phyloP scores from a whole-genome alignment of 92 coral and sea anemone genomes.

The Phenganax marumi region DNA sequence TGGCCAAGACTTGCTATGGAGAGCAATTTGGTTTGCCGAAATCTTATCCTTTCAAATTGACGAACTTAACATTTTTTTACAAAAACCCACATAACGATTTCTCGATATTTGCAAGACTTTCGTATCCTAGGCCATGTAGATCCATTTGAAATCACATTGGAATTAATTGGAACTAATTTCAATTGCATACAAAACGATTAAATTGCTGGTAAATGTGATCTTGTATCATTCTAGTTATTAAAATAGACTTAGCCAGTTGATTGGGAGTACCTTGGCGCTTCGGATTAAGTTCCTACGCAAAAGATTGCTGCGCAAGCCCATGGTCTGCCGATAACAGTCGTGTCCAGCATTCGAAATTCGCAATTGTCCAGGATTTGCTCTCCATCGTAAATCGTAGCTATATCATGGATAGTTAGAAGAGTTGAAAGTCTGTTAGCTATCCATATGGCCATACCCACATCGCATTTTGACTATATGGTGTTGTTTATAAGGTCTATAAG shows the following conservation, averaged over 20 bases:
- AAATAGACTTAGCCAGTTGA: neutral
- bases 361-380: neutral
- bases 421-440: neutral
- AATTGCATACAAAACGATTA: neutral
- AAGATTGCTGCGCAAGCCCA: neutral
- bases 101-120: neutral
- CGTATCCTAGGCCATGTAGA: neutral
- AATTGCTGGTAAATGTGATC: neutral
- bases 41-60: neutral
- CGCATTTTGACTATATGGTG: neutral
- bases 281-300: too few species aligned
- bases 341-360: neutral
- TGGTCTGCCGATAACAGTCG: conserved; percentile 1
- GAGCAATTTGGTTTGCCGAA: conserved; percentile 21
- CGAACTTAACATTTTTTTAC: neutral
- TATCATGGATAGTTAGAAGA: conserved; percentile 2
- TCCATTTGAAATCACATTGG: conserved; percentile 4
- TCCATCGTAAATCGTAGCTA: neutral
- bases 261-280: neutral
- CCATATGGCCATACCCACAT: neutral
- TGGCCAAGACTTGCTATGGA: conserved; percentile 37
- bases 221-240: neutral
- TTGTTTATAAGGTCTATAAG: neutral
- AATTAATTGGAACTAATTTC: conserved; percentile 6
- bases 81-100: neutral